phyloP scores from a whole-genome alignment of 2,113 vertebrate genomes.

The Haemorhous mexicanus region DNA sequence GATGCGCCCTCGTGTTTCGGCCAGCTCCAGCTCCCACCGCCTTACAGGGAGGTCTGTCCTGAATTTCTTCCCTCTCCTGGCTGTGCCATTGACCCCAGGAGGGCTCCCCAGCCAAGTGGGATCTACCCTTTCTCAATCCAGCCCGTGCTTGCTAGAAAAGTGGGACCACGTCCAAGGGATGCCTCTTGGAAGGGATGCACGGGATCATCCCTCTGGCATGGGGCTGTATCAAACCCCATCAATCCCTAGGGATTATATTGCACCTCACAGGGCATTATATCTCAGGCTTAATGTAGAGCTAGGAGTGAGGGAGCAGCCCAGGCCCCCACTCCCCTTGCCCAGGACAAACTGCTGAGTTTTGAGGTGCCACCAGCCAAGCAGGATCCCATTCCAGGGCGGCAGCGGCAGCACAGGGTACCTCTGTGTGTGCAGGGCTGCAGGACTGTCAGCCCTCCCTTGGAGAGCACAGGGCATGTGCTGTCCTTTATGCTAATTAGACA shows the following conservation, averaged over 20 bases:
- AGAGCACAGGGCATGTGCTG: background rate
- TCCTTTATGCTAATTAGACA: background rate
- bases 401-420: background rate
- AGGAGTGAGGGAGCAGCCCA: background rate
- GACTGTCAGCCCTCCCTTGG: rapidly evolving
- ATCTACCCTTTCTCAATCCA: background rate
- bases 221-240: background rate
- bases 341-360: background rate
- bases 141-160: background rate
- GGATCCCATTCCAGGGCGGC: rapidly evolving
- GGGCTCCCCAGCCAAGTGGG: background rate
- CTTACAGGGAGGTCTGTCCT: background rate
- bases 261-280: background rate
- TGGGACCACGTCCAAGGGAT: background rate
- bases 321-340: background rate
- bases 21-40: background rate
- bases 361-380: background rate
- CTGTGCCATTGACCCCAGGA: rapidly evolving
- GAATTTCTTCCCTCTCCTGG: background rate
- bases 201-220: background rate
- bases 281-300: rapidly evolving
- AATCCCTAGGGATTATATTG: background rate
- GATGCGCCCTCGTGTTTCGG: background rate
- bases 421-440: background rate
- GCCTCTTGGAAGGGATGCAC: background rate